These are phyloP conservation scores for Crocuta crocuta DNA, from an alignment of 2,113 vertebrate genomes.

Conservation along the genomic window DNA sequence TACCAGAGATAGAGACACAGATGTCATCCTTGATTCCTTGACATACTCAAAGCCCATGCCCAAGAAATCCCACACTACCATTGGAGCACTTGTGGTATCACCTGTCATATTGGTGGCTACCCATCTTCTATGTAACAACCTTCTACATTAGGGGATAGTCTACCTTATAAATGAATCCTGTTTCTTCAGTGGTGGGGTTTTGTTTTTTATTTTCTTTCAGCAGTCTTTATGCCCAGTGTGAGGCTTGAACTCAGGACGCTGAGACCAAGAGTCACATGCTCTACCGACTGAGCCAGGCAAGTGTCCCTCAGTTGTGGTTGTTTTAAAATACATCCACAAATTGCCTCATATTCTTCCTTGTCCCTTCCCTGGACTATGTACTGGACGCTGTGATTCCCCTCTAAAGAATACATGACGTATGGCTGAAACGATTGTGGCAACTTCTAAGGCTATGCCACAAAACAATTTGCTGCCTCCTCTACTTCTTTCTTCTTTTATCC, in stretches of 20 bases:
- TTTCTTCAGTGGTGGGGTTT: not conserved
- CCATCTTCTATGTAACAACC: not conserved
- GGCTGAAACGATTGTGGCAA: not conserved
- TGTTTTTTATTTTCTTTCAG: no score
- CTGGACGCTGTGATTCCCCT: not conserved
- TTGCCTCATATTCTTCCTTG: not conserved
- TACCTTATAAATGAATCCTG: not conserved
- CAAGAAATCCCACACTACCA: not conserved
- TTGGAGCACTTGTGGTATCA: not conserved
- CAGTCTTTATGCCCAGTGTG: no score
- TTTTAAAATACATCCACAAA: not conserved
- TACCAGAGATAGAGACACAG: not conserved
- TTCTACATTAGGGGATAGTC: not conserved
- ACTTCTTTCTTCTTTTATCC: not conserved
- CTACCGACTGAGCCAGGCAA: no score
- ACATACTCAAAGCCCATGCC: not conserved
- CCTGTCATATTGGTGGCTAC: not conserved
- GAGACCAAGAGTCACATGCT: no score
- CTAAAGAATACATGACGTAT: not conserved
- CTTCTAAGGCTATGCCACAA: not conserved
- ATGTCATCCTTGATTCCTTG: not conserved
- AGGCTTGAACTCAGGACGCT: no score
- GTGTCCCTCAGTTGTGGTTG: not conserved
- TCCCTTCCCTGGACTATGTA: not conserved
- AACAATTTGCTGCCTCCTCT: not conserved